Percentiles rank a stretch among this genome's conserved stretches.
These are phyloP conservation scores for Sceliomorpha sp. DNA, from an alignment of 2,888 invertebrate species.

Conservation along the genomic window DNA sequence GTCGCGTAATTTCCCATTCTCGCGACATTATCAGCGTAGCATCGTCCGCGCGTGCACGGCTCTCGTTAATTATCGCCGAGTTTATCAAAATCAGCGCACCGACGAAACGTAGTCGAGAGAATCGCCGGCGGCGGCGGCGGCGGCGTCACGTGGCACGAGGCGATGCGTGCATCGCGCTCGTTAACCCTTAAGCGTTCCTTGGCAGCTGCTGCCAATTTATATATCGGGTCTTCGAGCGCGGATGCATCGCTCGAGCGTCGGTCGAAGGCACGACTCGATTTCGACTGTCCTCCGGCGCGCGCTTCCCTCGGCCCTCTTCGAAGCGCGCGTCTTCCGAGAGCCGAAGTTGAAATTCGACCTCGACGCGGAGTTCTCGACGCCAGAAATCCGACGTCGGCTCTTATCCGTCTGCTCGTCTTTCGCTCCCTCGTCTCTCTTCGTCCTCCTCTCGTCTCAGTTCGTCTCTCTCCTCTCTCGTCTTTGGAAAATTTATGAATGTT, in stretches of 20 bases:
- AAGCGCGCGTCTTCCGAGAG: conserved; percentile 22
- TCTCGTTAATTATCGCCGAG: too few species aligned
- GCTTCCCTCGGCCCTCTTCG: conserved; percentile 19
- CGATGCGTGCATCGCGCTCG: conserved; percentile 37
- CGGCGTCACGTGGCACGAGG: too few species aligned
- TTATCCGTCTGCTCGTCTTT: conserved; percentile 23
- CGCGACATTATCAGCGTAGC: too few species aligned
- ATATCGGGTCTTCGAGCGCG: conserved; percentile 38
- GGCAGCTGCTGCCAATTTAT: conserved; percentile 66
- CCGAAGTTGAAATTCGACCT: conserved; percentile 40
- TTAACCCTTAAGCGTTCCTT: conserved; percentile 49
- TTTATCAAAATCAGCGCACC: conserved; percentile 43
- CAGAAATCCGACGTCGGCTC: conserved; percentile 40
- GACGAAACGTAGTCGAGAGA: too few species aligned
- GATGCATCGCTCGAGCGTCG: conserved; percentile 52
- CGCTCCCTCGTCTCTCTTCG: conserved; percentile 16
- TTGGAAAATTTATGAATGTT: too few species aligned
- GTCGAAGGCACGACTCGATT: conserved; percentile 42
- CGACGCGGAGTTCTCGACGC: conserved; percentile 34
- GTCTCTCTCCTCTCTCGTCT: too few species aligned
- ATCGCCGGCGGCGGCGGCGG: too few species aligned
- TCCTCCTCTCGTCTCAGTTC: too few species aligned
- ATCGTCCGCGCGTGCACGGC: too few species aligned
- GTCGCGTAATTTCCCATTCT: too few species aligned
- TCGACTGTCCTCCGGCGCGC: too few species aligned